These are phyloP conservation scores for Pogonophryne albipinna DNA, from an alignment of 2,797 vertebrate species.

Conservation along the genomic window DNA sequence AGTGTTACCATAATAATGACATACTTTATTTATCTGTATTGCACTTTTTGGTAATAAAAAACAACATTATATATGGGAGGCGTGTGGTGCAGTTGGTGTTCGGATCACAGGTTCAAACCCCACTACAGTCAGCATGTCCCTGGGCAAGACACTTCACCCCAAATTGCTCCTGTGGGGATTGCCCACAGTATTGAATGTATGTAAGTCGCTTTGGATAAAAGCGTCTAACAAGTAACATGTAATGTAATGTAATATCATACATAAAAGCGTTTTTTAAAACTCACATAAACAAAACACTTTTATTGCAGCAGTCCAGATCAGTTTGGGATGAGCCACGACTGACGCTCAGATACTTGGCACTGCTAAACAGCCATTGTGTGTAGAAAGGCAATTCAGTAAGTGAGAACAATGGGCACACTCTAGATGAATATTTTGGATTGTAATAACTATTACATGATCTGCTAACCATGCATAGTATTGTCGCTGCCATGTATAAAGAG, in stretches of 20 bases:
- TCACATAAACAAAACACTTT: conserved; percentile 2
- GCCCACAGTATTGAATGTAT: too few species aligned
- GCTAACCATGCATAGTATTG: conserved; percentile 64
- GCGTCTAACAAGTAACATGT: too few species aligned
- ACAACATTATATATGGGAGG: background rate
- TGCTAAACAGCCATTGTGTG: conserved; percentile 58
- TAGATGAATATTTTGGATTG: conserved; percentile 63
- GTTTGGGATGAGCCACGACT: conserved; percentile 17
- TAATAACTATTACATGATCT: conserved; percentile 60
- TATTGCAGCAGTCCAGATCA: background rate
- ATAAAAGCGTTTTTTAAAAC: conserved; percentile 12
- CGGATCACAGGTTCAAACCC: too few species aligned
- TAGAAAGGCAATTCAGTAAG: conserved; percentile 45
- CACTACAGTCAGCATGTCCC: too few species aligned
- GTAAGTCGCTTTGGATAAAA: too few species aligned
- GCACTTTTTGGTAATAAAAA: background rate
- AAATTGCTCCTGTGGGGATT: too few species aligned
- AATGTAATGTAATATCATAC: background rate
- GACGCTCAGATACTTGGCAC: conserved; percentile 53
- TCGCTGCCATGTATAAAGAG: conserved; percentile 67
- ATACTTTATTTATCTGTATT: background rate
- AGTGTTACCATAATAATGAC: background rate
- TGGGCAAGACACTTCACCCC: too few species aligned
- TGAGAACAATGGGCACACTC: conserved; percentile 66
- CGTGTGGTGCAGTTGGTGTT: too few species aligned